A percentile compares a stretch with the other conserved stretches of the same genome.
These are phyloP conservation scores for Atrichornis clamosus DNA, from an alignment of 2,113 vertebrate genomes.

Conservation along the genomic window DNA sequence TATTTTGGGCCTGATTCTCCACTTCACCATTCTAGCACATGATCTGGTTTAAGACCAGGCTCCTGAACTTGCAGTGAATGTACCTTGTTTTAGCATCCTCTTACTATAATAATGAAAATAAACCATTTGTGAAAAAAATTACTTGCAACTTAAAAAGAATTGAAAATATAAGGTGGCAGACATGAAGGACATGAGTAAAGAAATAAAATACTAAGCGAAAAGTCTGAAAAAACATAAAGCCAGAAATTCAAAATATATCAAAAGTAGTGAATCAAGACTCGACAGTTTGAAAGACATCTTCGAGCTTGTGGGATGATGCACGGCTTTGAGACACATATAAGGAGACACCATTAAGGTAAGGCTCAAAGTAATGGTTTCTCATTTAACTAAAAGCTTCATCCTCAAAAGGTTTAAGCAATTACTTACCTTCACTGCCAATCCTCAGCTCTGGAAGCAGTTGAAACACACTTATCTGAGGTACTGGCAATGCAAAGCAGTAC, in stretches of 20 bases:
- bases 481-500: not conserved
- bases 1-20: slow-evolving; percentile 23
- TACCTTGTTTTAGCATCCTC: not conserved
- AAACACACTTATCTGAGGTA: not conserved
- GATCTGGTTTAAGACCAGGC: slow-evolving; percentile 4
- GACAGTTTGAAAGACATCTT: not conserved
- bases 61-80: not conserved
- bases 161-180: not conserved
- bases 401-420: not conserved
- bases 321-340: not conserved
- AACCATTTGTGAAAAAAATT: not conserved
- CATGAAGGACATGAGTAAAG: not conserved
- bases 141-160: not conserved
- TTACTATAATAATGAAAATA: not conserved
- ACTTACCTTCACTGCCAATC: not conserved
- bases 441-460: not conserved
- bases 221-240: not conserved
- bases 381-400: not conserved
- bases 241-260: not conserved
- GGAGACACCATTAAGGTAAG: not conserved
- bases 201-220: not conserved
- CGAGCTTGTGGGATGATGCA: not conserved
- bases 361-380: not conserved
- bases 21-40: not conserved
- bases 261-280: not conserved